Base-by-base conservation (phyloP, 30 jellyfish, hydroid and myxozoan species). In the Catostylus mosaicus region DNA sequence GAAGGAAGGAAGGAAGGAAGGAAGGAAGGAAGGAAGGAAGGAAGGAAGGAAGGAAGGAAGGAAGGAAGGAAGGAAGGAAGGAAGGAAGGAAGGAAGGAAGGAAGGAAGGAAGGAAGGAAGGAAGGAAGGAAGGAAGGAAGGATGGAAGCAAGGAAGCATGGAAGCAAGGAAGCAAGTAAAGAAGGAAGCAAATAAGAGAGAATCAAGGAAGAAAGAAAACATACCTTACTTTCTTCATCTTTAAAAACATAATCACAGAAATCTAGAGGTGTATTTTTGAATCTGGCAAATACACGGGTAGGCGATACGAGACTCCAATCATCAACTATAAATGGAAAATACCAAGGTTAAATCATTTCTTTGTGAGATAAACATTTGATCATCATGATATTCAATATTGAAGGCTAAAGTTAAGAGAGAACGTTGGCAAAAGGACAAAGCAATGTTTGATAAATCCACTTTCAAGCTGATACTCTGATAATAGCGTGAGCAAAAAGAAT, bases 261-360 rank as follows among this genome's bases (percentile, higher is more conserved):
- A 30, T 67, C 71, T 10, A 82, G 26, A 27, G 86, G 83, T 19
- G 86, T 51, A 43, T 83, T 59, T 60, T 24, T 57, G 59, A 82
- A 57, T 47, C 52, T 75, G 22, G 89, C 90, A 73, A 92, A 80
- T 36, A 92, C 96, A 32, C 97, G 89, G 31, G 89, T 82, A 27
- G 98, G 98, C 22, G 98, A 92, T 30, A 92, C 87, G 62, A 92
- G 79, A 64, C 98, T 92, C 98, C 98, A 92, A 46, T 92, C 90
- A 29, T 92, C 94, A 50, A 92, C 98, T 83, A 54, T 2, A 70
- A 83, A 51, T n/a, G n/a, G n/a, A n/a, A n/a, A n/a, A n/a, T n/a
- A n/a, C n/a, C n/a, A n/a, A n/a, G n/a, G n/a, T n/a, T n/a, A n/a
- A n/a, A n/a, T n/a, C n/a, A n/a, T n/a, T n/a, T n/a, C n/a, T n/a